Percentiles rank a stretch among this genome's conserved stretches.
These are phyloP conservation scores for Telmatochromis bifrenatus DNA, from an alignment of 2,113 vertebrate species.

Conservation along the genomic window DNA sequence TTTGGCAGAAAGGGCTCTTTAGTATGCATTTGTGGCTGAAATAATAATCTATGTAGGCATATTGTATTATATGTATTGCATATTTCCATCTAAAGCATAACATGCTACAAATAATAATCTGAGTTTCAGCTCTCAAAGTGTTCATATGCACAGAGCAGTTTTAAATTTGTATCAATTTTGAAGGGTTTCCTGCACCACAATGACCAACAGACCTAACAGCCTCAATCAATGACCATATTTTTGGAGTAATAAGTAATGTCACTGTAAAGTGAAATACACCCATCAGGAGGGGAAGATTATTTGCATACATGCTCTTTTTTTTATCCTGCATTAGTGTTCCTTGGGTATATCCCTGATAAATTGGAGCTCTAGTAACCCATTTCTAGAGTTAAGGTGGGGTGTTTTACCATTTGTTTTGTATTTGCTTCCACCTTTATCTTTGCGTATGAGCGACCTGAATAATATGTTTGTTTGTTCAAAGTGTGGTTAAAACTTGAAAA, in stretches of 20 bases:
- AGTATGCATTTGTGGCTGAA: not conserved
- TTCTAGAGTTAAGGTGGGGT: not conserved
- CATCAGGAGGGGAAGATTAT: not conserved
- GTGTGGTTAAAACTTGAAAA: not conserved
- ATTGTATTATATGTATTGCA: not conserved
- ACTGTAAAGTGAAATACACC: not conserved
- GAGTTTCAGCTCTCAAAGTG: not conserved
- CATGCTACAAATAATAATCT: no score
- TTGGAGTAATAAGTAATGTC: not conserved
- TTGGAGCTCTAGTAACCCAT: not conserved
- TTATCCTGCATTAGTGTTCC: not conserved
- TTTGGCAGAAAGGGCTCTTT: not conserved
- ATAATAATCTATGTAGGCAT: not conserved
- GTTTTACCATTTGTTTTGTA: not conserved
- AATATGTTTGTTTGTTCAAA: not conserved
- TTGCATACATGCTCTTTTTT: not conserved
- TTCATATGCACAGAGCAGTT: not conserved
- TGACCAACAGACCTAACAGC: not conserved
- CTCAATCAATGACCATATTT: not conserved
- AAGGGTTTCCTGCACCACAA: not conserved
- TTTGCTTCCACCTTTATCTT: not conserved
- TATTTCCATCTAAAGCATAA: not conserved
- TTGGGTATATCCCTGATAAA: not conserved
- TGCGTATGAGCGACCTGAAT: not conserved
- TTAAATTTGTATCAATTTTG: not conserved